Evolutionary conservation across 2,797 vertebrate species (phyloP).

Genomic region (Gobio occitaniae): DNA sequence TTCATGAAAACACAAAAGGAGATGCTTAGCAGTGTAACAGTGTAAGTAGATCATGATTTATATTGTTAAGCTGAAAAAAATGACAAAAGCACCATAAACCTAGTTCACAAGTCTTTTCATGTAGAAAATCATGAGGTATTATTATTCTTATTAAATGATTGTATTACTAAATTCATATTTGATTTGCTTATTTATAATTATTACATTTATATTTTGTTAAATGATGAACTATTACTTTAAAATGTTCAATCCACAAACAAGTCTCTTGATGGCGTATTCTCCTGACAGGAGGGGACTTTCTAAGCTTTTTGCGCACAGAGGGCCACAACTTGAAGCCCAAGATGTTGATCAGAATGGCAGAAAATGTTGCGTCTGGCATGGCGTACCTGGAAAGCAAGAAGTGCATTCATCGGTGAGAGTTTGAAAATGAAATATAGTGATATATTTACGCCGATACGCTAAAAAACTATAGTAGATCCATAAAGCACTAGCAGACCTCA

Average conservation of each 20-base stretch:
- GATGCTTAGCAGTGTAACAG: background rate
- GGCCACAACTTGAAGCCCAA: slow-evolving; percentile 79
- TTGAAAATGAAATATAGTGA: background rate
- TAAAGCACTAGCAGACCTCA: slow-evolving; percentile 15
- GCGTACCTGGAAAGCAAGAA: slow-evolving; percentile 93
- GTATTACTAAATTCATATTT: background rate
- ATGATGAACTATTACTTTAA: background rate
- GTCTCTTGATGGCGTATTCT: slow-evolving; percentile 12
- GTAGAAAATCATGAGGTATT: background rate
- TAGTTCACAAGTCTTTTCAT: background rate
- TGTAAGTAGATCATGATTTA: background rate
- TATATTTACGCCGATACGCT: background rate
- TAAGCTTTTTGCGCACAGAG: slow-evolving; percentile 88
- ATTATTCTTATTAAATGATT: no score
- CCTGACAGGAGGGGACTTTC: slow-evolving; percentile 91
- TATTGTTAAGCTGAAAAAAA: background rate
- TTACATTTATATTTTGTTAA: background rate
- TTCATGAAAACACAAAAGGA: background rate
- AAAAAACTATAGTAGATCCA: background rate
- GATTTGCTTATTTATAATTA: background rate
- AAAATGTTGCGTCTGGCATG: slow-evolving; percentile 91
- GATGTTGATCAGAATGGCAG: slow-evolving; percentile 88
- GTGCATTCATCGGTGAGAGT: slow-evolving; percentile 92
- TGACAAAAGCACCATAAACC: background rate
- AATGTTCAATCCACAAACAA: slow-evolving; percentile 15